Base-by-base conservation (phyloP, 2,797 vertebrate genomes). In the Silurus lanzhouensis region DNA sequence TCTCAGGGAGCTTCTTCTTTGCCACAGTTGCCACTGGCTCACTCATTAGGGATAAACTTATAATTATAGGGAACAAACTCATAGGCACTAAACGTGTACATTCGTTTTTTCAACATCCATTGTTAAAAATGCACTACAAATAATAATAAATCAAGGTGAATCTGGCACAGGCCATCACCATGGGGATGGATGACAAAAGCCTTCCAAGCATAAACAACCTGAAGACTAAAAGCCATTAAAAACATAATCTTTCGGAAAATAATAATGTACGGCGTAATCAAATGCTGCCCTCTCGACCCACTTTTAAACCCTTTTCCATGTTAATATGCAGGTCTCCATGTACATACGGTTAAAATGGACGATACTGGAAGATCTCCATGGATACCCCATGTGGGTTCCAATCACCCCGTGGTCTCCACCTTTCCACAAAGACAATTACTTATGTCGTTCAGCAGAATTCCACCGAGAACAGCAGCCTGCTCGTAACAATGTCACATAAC, bases 401-500 rank as follows among this genome's bases (percentile, higher is more conserved):
- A 66, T 83, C 48, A 83, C 44, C 48, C 48, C 48, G 6, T 52
- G 48, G 48, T 52, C 6, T 10, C 27, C 20, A 38, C 31, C 55
- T 86, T 76, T 82, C 25, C 71, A 58, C 66, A 44, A 22, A 67
- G 22, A 72, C 66, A 79, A 27, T 79, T n/a, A 48, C 31, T 46
- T 22, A 27, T 55, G 72, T 61, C 81, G 74, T 86, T 25, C 48
- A 66, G 60, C 31, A 64, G 60, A 68, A 64, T 67, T 61, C 58
- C 58, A 72, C 17, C 72, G 67, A 79, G 75, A 79, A 52, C 6
- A 22, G 27, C 46, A 67, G 85, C 74, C 19, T 76, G 71, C 25
- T 55, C 61, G 61, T 81, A 79, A 84, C 68, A 71, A 58, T 58
- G 52, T 66, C 20, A 58, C 67, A 74, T 78, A 58, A 74, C 83